Percentiles rank a stretch among this genome's conserved stretches.
Evolutionary conservation across 2,113 vertebrate species (phyloP).

Genomic region (Eulemur macaco): DNA sequence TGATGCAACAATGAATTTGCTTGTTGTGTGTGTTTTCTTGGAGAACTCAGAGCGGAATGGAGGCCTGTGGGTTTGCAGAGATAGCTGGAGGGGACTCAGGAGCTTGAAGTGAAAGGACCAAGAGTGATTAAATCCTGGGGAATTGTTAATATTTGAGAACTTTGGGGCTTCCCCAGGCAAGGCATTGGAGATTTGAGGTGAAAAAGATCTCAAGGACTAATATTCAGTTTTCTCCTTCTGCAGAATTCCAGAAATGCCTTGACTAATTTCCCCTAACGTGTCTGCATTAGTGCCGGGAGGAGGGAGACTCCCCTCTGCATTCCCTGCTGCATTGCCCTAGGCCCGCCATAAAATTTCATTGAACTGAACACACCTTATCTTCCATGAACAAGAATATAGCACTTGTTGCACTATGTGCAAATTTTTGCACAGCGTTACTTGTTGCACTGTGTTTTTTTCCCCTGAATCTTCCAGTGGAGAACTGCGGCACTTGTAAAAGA

Average conservation of each 20-base stretch:
- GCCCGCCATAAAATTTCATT: neutral
- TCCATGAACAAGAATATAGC: neutral
- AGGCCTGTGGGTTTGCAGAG: neutral
- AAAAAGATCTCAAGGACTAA: neutral
- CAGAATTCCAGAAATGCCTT: neutral
- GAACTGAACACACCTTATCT: neutral
- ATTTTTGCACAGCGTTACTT: too few species aligned
- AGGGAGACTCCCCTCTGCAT: neutral
- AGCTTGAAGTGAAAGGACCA: neutral
- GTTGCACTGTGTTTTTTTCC: neutral
- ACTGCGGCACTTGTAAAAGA: neutral
- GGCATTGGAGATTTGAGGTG: neutral
- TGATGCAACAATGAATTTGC: neutral
- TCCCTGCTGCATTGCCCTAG: neutral
- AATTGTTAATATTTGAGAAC: neutral
- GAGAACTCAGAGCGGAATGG: neutral
- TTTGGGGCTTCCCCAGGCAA: neutral
- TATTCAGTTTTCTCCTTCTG: neutral
- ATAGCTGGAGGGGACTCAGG: neutral
- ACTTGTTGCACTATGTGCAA: neutral
- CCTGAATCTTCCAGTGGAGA: neutral
- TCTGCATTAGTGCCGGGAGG: rapidly evolving
- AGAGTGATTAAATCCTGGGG: neutral
- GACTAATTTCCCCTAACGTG: too few species aligned
- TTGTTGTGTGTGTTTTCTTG: neutral